Conservation (phyloP, 37 sponge, comb jelly and placozoan species). For the Ephydatia muelleri region DNA sequence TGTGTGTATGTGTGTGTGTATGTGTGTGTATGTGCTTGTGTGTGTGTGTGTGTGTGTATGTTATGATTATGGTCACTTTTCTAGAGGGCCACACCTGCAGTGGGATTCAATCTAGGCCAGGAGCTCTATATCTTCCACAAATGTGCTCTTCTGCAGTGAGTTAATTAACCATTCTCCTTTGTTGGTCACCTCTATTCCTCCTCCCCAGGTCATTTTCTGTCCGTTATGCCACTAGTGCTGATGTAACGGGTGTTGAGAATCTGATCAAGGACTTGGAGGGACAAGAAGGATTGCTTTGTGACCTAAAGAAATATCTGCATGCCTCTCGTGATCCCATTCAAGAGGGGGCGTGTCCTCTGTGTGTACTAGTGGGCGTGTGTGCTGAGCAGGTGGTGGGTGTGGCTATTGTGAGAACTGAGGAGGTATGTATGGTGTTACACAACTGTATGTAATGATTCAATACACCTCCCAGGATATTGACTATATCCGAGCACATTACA, state of each 20-base stretch:
- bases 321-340: conserved; percentile 62
- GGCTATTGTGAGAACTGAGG: conserved; percentile 72
- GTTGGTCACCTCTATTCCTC: not conserved
- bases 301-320: conserved; percentile 58
- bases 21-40: not conserved
- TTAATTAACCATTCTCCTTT: not conserved
- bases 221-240: conserved; percentile 15
- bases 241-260: conserved; percentile 21
- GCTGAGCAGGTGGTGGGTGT: conserved; percentile 86
- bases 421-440: not conserved
- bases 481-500: conserved; percentile 89
- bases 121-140: conserved; percentile 90
- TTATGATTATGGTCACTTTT: not conserved
- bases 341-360: conserved; percentile 79
- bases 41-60: not conserved
- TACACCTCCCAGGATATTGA: conserved; percentile 60
- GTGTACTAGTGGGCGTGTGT: conserved; percentile 77
- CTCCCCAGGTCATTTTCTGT: conserved; percentile 53
- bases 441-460: not conserved
- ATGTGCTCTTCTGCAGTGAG: conserved; percentile 70
- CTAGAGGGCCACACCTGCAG: conserved; percentile 72
- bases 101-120: conserved; percentile 61
- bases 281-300: conserved; percentile 39
- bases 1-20: not conserved
- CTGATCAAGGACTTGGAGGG: conserved; percentile 28